phyloP scores from a whole-genome alignment of 2,113 vertebrate species.

The Desmodus rotundus region DNA sequence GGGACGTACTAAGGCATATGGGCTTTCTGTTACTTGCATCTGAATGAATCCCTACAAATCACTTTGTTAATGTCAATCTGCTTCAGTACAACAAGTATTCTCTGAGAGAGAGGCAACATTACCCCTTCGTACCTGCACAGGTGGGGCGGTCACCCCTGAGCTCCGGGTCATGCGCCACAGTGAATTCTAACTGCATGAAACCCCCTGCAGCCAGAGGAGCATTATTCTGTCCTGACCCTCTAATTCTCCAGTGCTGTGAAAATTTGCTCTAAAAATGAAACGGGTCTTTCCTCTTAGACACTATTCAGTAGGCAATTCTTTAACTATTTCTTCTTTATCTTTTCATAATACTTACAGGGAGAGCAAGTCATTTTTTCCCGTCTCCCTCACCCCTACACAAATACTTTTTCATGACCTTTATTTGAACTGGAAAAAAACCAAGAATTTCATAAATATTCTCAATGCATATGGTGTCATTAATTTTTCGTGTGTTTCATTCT shows the following conservation, averaged over 20 bases:
- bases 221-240: not conserved
- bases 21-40: not conserved
- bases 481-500: not conserved
- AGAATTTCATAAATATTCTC: conserved; percentile 30
- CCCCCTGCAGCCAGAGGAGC: not conserved
- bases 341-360: not conserved
- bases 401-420: conserved; percentile 14
- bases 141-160: too few species aligned
- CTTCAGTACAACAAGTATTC: not conserved
- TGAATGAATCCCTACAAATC: not conserved
- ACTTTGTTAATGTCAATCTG: not conserved
- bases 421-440: conserved; percentile 42
- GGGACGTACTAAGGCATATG: not conserved
- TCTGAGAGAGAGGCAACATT: not conserved
- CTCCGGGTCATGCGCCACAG: not conserved
- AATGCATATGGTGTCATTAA: not conserved
- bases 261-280: not conserved
- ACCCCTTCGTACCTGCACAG: not conserved
- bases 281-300: not conserved
- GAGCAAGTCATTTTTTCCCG: not conserved
- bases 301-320: not conserved
- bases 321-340: not conserved
- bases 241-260: not conserved
- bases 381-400: not conserved
- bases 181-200: not conserved